phyloP scores from a whole-genome alignment of 2,113 vertebrate species.

The Microcebus ravelobensis region DNA sequence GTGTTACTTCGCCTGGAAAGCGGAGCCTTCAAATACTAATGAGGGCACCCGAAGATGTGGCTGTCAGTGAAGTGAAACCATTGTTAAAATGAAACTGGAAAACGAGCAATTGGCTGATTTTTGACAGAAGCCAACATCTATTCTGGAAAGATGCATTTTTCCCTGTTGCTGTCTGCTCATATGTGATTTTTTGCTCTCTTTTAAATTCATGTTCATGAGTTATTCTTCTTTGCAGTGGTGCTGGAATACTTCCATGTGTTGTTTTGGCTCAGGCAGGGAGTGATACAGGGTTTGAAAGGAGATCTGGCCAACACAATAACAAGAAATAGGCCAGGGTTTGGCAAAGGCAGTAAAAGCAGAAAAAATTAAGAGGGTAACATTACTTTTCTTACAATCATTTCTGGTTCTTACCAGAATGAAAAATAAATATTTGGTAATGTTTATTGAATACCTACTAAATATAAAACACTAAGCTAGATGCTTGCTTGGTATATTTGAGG shows the following conservation, averaged over 20 bases:
- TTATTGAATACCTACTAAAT: neutral
- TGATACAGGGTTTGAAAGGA: slow-evolving; percentile 8
- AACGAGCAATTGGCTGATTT: slow-evolving; percentile 34
- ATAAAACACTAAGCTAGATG: neutral
- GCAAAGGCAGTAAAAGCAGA: neutral
- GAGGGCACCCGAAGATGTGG: neutral
- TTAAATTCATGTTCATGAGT: neutral
- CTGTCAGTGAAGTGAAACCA: slow-evolving; percentile 18
- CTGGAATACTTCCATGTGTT: slow-evolving; percentile 59
- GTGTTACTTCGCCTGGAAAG: slow-evolving; percentile 34
- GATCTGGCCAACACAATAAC: slow-evolving; percentile 47
- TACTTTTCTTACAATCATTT: slow-evolving; percentile 1
- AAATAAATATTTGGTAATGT: neutral
- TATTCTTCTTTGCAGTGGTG: neutral
- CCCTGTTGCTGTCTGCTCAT: slow-evolving; percentile 18
- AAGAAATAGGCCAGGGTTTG: slow-evolving; percentile 29
- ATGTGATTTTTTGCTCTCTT: neutral
- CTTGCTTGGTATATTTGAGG: neutral
- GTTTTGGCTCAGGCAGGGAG: slow-evolving; percentile 67
- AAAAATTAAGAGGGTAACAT: neutral
- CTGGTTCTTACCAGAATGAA: slow-evolving; percentile 13
- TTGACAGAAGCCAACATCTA: neutral
- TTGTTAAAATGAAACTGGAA: slow-evolving; percentile 16
- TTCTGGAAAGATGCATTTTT: neutral
- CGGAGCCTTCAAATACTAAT: slow-evolving; percentile 51